These are phyloP conservation scores for Eurosta solidaginis DNA, from an alignment of 1,140 invertebrate species.

Conservation along the genomic window DNA sequence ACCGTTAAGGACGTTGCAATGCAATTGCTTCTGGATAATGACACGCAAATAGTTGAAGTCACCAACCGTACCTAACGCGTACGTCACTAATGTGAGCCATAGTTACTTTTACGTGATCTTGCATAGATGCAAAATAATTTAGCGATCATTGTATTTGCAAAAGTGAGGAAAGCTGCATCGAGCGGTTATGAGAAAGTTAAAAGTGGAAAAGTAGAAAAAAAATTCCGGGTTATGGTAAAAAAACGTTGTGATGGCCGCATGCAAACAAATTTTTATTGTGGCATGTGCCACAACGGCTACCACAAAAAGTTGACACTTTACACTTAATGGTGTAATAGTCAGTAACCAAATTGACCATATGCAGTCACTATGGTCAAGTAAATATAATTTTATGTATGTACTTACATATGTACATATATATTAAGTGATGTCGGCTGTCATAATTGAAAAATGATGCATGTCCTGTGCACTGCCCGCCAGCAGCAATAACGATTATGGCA, in stretches of 20 bases:
- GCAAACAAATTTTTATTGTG: not conserved
- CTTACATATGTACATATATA: no score
- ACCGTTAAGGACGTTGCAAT: not conserved
- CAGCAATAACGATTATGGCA: not conserved
- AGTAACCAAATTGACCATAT: not conserved
- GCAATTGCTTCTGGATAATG: no score
- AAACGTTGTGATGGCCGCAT: no score
- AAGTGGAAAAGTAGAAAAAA: not conserved
- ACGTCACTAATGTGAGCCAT: not conserved
- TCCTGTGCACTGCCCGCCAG: not conserved
- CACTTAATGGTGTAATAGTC: not conserved
- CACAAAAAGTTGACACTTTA: not conserved
- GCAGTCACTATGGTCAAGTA: not conserved
- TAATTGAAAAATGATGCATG: not conserved
- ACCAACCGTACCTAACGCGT: not conserved
- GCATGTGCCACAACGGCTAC: not conserved
- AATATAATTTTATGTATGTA: no score
- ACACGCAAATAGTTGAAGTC: not conserved
- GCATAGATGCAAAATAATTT: not conserved
- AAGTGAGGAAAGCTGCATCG: not conserved
- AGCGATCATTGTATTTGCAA: no score
- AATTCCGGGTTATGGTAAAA: no score
- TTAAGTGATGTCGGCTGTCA: constrained; percentile 24
- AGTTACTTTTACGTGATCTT: not conserved
- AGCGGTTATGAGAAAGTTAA: not conserved